Base-by-base conservation (phyloP, 2,113 vertebrate species). In the Zapus hudsonius region DNA sequence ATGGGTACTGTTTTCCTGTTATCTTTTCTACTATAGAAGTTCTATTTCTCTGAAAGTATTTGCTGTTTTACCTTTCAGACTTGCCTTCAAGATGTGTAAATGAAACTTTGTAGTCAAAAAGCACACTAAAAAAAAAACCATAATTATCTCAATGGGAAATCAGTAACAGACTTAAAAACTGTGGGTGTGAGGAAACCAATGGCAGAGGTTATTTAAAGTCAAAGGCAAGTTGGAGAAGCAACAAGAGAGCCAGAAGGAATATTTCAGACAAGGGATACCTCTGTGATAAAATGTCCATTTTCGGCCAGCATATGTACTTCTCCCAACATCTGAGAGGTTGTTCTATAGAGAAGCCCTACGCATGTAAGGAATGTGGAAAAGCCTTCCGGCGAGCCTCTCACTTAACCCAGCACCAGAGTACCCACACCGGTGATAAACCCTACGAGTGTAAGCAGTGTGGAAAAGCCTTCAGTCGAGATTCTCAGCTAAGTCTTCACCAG, bases 381-480 rank as follows among this genome's bases (percentile, higher is more conserved):
- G 85, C 94, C 67, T 97, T 97, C 69, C 94, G 73, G 84, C 88
- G 94, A 61, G 95, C 96, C 1, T 97, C 97, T 16, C 94, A 78
- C 81, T 87, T 97, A 13, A 93, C 94, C 2, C 95, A 96, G n/a
- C 98, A 98, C 94, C 97, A 97, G 5, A 96, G 96, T 59, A 97
- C 95, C 70, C 98, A 98, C 80, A 97, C 95, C 3, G 97, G 96
- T 47, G 97, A 98, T 87, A 97, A 97, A 52, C 98, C 97, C 16
- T 97, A 96, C 85, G 84, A 94, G 67, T 98, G 97, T 73, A 90
- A 88, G 3, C 95, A 98, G 0, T 97, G 97, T 57, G 97, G 97
- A n/a, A 97, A 97, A 61, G 92, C 96, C 55, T 98, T 98, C 92
- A 92, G 87, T 88, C 90, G 95, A 66, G 97, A 95, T 47, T 98